phyloP scores from a whole-genome alignment of 2,888 invertebrate genomes.

The Megalurothrips usitatus region DNA sequence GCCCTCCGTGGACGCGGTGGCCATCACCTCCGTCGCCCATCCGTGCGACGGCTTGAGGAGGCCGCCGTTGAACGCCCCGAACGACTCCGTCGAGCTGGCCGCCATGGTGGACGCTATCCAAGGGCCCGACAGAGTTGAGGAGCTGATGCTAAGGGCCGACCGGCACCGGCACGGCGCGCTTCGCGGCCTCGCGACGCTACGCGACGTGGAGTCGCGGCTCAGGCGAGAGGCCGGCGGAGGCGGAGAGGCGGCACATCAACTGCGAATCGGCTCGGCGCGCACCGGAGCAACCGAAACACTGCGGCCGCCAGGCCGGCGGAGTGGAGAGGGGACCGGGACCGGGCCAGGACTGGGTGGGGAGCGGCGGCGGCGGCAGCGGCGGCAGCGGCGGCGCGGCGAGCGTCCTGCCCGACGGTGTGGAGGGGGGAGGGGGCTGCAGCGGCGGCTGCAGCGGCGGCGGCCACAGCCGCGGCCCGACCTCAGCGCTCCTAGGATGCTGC shows the following conservation, averaged over 20 bases:
- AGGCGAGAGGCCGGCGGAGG: slow-evolving; percentile 27
- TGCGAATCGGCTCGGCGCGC: background rate
- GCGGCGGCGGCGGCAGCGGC: background rate
- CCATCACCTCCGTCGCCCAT: slow-evolving; percentile 41
- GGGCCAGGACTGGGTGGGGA: background rate
- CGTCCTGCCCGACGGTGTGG: background rate
- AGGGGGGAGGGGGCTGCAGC: background rate
- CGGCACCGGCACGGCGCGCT: too few relatives aligned
- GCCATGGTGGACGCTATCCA: slow-evolving; percentile 38
- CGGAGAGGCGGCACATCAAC: slow-evolving; percentile 19
- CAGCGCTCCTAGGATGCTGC: background rate
- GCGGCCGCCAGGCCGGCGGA: background rate
- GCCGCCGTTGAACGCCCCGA: slow-evolving; percentile 40
- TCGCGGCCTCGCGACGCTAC: slow-evolving; percentile 34
- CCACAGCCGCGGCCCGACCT: background rate
- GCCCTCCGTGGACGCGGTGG: slow-evolving; percentile 44
- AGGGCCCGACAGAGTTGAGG: background rate
- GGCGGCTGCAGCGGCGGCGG: background rate
- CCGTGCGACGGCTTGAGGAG: slow-evolving; percentile 39
- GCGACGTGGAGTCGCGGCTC: background rate
- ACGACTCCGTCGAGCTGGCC: slow-evolving; percentile 44
- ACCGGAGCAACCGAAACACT: slow-evolving; percentile 24
- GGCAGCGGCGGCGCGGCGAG: background rate
- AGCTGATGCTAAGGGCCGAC: too few relatives aligned
- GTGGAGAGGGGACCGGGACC: background rate